Evolutionary conservation across 35 echinoderm and acorn worm genomes (phyloP), one percentile per base, ranked within the genome.

Genomic region (Hemicentrotus pulcherrimus): DNA sequence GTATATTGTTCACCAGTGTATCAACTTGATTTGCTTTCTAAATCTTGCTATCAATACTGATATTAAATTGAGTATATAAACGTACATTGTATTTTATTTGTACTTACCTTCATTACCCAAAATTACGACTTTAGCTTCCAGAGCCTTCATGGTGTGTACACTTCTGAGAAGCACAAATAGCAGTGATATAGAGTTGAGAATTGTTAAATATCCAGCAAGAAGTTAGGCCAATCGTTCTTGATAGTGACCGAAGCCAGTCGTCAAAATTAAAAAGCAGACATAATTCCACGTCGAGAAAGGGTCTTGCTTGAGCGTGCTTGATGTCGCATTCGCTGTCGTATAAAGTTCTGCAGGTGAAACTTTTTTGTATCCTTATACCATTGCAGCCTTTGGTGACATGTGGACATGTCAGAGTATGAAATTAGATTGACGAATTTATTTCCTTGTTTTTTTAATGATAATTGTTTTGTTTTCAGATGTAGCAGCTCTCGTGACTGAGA

Each of bases 61-160:
- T 22, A 6, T 24, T 70, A 18, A 70, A 19, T 70, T 19, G 19
- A 28, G 19, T 78, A 78, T 78, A 22, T 55, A 55, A n/a, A n/a
- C n/a, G 10, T 55, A 55, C 15, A 15, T 12, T 55, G 50, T 55
- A 10, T 55, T 55, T n/a, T 22, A 22, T 28, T 78, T 28, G 0
- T 5, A 22, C 95, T 92, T 86, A 99, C 98, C 98, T 97, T 99
- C 96, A 32, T 92, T 95, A 18, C 98, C 98, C 32, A 99, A 94
- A 61, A 99, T 85, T 28, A 99, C 98, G 22, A 99, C 98, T 94
- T 99, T 99, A n/a, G 98, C 98, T 95, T 97, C 98, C 60, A 99
- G 46, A 61, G 96, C 97, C 78, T 97, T 97, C 98, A 99, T 99
- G 31, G 10, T 28, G 22, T 22, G 22, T 78, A 22, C 50, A 2